Conservation (phyloP, 2,888 invertebrate species). For the Himalopsyche anomala region DNA sequence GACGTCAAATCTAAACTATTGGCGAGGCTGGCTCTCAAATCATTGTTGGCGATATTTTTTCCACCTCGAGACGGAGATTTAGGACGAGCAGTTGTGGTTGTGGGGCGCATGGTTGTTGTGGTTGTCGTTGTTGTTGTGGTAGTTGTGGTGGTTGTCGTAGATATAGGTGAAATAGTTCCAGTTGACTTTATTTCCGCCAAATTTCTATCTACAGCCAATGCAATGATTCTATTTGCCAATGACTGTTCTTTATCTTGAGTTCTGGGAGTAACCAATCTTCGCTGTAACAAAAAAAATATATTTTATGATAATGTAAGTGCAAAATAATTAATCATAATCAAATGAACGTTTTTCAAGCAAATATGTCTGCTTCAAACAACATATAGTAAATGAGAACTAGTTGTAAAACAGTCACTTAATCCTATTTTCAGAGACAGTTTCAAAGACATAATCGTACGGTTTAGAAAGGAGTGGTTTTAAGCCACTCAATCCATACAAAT, state of each 20-base stretch:
- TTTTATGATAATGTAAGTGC: background rate
- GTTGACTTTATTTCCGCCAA: slow-evolving; percentile 66
- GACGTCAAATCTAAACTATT: slow-evolving; percentile 66
- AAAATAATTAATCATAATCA: too few species aligned
- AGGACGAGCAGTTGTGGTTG: slow-evolving; percentile 59
- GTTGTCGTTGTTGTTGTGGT: slow-evolving; percentile 63
- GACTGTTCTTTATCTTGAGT: slow-evolving; percentile 74
- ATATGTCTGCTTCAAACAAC: background rate
- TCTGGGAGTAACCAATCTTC: slow-evolving; percentile 72
- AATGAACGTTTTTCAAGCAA: too few species aligned
- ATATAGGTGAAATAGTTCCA: slow-evolving; percentile 69
- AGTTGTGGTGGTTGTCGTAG: slow-evolving; percentile 68
- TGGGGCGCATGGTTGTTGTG: slow-evolving; percentile 61
- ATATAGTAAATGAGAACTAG: background rate
- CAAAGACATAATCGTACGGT: too few species aligned
- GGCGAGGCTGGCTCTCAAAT: slow-evolving; percentile 51
- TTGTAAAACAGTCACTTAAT: too few species aligned
- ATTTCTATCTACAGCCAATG: slow-evolving; percentile 76
- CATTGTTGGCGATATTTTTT: slow-evolving; percentile 64
- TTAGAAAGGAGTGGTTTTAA: too few species aligned
- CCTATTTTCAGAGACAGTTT: too few species aligned
- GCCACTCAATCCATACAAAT: too few species aligned
- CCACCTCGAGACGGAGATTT: slow-evolving; percentile 64
- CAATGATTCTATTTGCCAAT: slow-evolving; percentile 77
- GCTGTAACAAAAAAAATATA: slow-evolving; percentile 69